Evolutionary conservation across 2,797 vertebrate species (phyloP).

Genomic region (Rallus crepitans): DNA sequence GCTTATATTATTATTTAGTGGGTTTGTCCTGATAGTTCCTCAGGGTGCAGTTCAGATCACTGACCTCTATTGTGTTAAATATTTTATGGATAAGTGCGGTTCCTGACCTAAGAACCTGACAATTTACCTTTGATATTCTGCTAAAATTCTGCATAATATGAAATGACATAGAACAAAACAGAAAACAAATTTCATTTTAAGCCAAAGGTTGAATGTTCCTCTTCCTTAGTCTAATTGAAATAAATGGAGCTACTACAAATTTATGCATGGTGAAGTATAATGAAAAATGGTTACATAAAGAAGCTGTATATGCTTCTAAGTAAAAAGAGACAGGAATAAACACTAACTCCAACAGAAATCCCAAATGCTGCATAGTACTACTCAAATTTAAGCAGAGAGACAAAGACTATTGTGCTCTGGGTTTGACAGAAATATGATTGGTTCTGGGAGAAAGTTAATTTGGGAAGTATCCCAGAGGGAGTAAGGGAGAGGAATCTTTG

Average conservation of each 20-base stretch:
- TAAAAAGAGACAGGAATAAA: slow-evolving; percentile 6
- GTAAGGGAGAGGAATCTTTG: background rate
- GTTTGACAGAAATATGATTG: background rate
- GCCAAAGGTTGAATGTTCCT: background rate
- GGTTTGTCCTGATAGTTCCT: background rate
- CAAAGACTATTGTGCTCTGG: background rate
- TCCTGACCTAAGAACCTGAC: background rate
- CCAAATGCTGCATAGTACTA: background rate
- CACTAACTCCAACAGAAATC: background rate
- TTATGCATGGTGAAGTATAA: background rate
- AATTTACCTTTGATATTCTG: background rate
- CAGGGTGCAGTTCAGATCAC: background rate
- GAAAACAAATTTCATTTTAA: background rate
- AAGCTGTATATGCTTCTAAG: background rate
- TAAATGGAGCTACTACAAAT: background rate
- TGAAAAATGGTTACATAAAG: background rate
- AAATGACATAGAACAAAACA: background rate
- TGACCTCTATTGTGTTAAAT: background rate
- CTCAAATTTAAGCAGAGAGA: background rate
- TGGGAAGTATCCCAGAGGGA: background rate
- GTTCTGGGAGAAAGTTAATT: background rate
- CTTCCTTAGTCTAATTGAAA: background rate
- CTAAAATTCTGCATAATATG: background rate
- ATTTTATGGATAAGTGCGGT: background rate
- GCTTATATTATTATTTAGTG: background rate